Evolutionary conservation across 1,140 invertebrate genomes (phyloP).

Genomic region (Geopemphigus sp.): DNA sequence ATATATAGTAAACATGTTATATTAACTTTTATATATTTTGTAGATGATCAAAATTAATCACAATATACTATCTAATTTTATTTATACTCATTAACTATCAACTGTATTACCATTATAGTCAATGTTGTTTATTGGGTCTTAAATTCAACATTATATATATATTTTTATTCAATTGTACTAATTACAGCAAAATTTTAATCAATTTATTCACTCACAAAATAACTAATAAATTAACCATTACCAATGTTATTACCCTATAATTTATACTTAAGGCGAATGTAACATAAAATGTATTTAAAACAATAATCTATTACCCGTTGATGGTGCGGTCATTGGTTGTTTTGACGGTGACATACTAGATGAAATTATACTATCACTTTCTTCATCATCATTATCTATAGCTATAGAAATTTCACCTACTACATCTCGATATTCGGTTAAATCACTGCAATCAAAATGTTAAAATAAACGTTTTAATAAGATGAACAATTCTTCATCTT

Average conservation of each 20-base stretch:
- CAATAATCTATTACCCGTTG: slow-evolving; percentile 27
- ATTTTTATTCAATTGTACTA: too few relatives aligned
- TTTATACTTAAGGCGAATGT: neutral
- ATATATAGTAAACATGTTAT: too few relatives aligned
- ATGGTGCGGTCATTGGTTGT: slow-evolving; percentile 11
- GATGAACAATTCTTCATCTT: neutral
- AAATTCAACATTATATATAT: too few relatives aligned
- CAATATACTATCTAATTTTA: too few relatives aligned
- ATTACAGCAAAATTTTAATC: too few relatives aligned
- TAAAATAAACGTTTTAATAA: neutral
- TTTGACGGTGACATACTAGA: slow-evolving; percentile 45
- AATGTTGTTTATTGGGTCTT: too few relatives aligned
- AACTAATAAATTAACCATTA: neutral
- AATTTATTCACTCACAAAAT: neutral
- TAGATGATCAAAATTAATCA: too few relatives aligned
- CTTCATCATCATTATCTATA: slow-evolving; percentile 46
- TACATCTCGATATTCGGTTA: slow-evolving; percentile 37
- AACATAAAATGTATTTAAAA: neutral
- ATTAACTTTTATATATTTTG: too few relatives aligned
- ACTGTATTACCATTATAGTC: too few relatives aligned
- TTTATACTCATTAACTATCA: too few relatives aligned
- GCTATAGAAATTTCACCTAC: slow-evolving; percentile 37
- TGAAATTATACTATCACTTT: slow-evolving; percentile 46
- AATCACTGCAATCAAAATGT: slow-evolving; percentile 24
- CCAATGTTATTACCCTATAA: neutral